A percentile compares a stretch with the other conserved stretches of the same genome.
Evolutionary conservation across 2,888 invertebrate species (phyloP).

Genomic region (Amiota mariae): DNA sequence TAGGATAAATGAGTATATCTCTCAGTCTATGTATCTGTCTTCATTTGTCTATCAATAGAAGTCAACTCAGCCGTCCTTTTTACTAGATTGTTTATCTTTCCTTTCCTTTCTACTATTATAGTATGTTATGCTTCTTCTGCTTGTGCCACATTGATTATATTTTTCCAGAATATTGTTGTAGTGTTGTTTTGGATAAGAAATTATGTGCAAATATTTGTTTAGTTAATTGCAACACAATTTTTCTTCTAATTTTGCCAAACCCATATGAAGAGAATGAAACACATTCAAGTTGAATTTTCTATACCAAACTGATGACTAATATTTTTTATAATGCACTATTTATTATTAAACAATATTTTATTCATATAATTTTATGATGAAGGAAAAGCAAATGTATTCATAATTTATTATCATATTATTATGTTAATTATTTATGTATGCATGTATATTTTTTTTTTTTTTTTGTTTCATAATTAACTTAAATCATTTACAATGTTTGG

Average conservation of each 20-base stretch:
- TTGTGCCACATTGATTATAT: neutral
- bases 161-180: neutral
- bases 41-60: neutral
- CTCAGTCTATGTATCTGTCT: neutral
- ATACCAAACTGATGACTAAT: too few species aligned
- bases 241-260: neutral
- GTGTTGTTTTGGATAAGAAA: slow-evolving; percentile 9
- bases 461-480: too few species aligned
- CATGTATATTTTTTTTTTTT: too few species aligned
- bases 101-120: neutral
- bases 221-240: slow-evolving; percentile 20
- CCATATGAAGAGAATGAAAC: too few species aligned
- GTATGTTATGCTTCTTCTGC: neutral
- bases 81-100: neutral
- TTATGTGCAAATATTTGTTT: slow-evolving; percentile 21
- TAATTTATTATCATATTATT: too few species aligned
- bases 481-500: too few species aligned
- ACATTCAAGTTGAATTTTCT: too few species aligned
- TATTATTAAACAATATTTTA: neutral
- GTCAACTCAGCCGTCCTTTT: neutral
- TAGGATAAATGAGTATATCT: slow-evolving; percentile 1
- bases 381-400: too few species aligned
- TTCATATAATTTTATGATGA: too few species aligned
- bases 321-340: neutral
- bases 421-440: too few species aligned